Percentiles rank a stretch among this genome's conserved stretches.
These are phyloP conservation scores for Drosophila prosaltans DNA, from an alignment of 1,140 invertebrate species.

Conservation along the genomic window DNA sequence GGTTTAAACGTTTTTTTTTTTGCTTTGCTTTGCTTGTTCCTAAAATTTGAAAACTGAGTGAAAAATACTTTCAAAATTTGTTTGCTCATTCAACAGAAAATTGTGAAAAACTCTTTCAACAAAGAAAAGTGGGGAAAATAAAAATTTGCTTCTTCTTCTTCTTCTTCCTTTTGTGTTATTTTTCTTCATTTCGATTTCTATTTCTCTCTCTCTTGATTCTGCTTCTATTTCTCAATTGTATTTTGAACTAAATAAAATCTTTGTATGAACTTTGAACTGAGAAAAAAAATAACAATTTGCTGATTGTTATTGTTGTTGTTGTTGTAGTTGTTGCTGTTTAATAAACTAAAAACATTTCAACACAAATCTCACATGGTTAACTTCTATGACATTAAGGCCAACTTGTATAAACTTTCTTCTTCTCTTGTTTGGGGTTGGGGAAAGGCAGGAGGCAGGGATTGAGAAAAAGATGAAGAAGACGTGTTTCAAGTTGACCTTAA, in stretches of 20 bases:
- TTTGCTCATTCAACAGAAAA: constrained; percentile 44
- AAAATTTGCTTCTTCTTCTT: background rate
- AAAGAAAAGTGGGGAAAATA: background rate
- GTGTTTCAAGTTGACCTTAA: background rate
- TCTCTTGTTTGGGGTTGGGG: background rate
- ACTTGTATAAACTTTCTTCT: background rate
- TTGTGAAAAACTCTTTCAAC: constrained; percentile 32
- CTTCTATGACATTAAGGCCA: background rate
- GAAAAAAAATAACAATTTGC: constrained; percentile 22
- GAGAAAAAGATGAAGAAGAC: no score
- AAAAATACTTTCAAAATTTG: constrained; percentile 52
- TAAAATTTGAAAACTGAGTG: constrained; percentile 32
- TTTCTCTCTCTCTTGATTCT: constrained; percentile 21
- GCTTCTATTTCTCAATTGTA: constrained; percentile 15
- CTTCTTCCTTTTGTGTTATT: constrained; percentile 13
- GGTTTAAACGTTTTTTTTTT: background rate
- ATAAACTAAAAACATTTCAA: constrained; percentile 62
- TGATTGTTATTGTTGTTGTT: constrained; percentile 1
- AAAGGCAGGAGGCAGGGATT: no score
- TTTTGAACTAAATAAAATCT: constrained; percentile 66
- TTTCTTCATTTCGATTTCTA: constrained; percentile 1
- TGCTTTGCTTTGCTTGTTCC: constrained; percentile 35
- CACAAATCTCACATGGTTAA: constrained; percentile 61
- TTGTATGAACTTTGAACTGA: constrained; percentile 74
- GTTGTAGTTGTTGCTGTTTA: constrained; percentile 26